Conservation (phyloP, 64 coral and sea anemone species). For the Pocillopora verrucosa region DNA sequence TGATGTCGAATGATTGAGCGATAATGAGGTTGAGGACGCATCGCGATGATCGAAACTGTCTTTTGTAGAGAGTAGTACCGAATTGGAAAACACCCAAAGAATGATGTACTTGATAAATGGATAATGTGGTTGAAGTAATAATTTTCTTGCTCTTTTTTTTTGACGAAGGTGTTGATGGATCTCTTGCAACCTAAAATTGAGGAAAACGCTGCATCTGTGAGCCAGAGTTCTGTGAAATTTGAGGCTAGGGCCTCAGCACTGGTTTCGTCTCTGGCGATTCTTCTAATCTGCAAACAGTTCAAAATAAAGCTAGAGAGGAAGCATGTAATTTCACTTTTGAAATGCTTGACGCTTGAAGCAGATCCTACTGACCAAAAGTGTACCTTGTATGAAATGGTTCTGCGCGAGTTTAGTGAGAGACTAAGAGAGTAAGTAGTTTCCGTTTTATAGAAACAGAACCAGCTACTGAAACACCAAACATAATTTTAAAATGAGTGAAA, state of each 20-base stretch:
- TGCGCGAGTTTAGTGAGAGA: not conserved
- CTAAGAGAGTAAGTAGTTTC: not conserved
- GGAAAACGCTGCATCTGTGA: not conserved
- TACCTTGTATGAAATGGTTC: not conserved
- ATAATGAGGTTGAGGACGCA: too few relatives aligned
- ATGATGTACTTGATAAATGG: too few relatives aligned
- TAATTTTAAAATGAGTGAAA: too few relatives aligned
- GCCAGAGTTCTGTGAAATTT: not conserved
- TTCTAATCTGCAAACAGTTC: not conserved
- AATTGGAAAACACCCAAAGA: too few relatives aligned
- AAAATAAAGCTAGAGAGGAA: not conserved
- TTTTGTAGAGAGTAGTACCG: too few relatives aligned
- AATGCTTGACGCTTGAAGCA: constrained; percentile 7
- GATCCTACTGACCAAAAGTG: not conserved
- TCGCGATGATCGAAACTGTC: too few relatives aligned
- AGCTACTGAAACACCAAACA: too few relatives aligned
- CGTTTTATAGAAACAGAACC: too few relatives aligned
- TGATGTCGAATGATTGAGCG: too few relatives aligned
- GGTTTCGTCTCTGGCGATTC: constrained; percentile 1
- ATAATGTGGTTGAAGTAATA: too few relatives aligned
- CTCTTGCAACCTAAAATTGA: not conserved
- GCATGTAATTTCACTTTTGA: not conserved
- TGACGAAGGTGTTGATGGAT: not conserved
- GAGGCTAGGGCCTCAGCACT: not conserved
- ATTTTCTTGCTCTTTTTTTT: not conserved